phyloP scores from a whole-genome alignment of 2,113 vertebrate species.

The Castor canadensis region DNA sequence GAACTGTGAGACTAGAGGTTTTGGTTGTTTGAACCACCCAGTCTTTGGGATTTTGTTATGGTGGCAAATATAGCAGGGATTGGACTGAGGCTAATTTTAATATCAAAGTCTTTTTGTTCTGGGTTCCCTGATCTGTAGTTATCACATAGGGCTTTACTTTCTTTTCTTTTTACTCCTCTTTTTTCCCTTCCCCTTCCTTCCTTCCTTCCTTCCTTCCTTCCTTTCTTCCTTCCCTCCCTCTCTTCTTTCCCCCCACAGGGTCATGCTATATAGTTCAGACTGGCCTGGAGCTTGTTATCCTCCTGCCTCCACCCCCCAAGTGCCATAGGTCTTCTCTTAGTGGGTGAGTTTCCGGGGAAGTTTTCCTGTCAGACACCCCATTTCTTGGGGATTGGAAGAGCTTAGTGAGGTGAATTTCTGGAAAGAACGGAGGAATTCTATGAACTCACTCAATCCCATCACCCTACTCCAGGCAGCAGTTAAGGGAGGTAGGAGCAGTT shows the following conservation, averaged over 20 bases:
- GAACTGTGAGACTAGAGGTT: not conserved
- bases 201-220: no score
- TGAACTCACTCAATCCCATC: not conserved
- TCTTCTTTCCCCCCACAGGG: no score
- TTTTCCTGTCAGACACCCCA: not conserved
- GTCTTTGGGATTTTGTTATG: not conserved
- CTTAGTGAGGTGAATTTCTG: not conserved
- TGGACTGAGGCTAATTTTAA: not conserved
- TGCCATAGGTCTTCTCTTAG: not conserved
- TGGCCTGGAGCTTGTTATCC: no score
- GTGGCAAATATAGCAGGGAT: not conserved
- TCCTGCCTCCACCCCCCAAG: no score
- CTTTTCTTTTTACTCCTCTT: no score
- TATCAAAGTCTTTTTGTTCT: not conserved
- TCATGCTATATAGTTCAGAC: no score
- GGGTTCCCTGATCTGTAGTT: not conserved
- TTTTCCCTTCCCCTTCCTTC: no score
- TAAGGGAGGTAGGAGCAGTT: slow-evolving; percentile 22
- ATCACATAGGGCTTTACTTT: no score
- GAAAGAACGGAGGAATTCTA: slow-evolving; percentile 38
- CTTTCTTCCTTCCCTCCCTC: no score
- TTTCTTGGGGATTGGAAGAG: not conserved
- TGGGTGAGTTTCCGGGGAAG: not conserved
- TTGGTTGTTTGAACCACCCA: not conserved
- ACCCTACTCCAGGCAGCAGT: not conserved